Percentiles rank a stretch among this genome's conserved stretches.
Conservation (phyloP, 2,888 invertebrate species). For the Allygus modestus region DNA sequence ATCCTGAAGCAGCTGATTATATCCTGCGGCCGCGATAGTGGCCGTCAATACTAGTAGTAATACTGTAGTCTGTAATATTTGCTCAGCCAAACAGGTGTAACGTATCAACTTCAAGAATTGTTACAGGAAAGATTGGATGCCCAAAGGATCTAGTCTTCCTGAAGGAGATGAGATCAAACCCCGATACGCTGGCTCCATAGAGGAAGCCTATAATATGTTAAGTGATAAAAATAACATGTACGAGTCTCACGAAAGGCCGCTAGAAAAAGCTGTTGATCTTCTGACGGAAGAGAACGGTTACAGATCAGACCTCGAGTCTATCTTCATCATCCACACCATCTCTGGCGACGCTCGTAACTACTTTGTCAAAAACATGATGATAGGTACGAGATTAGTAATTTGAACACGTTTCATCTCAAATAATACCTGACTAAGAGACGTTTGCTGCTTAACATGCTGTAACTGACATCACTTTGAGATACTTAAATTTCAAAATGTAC, state of each 20-base stretch:
- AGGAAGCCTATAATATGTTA: not conserved
- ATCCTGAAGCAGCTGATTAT: too few species aligned
- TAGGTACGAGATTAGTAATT: not conserved
- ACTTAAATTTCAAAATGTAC: too few species aligned
- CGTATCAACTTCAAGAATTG: too few species aligned
- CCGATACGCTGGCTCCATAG: not conserved
- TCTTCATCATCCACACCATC: constrained; percentile 3
- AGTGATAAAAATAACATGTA: not conserved
- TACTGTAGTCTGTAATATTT: too few species aligned
- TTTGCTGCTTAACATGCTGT: too few species aligned
- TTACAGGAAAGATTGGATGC: constrained; percentile 1
- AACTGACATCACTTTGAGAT: too few species aligned
- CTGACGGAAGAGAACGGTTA: not conserved
- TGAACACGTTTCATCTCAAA: too few species aligned
- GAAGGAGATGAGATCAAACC: not conserved
- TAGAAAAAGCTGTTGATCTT: not conserved
- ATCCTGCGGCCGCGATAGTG: too few species aligned
- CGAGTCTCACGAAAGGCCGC: not conserved
- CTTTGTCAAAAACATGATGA: not conserved
- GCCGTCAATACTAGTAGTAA: too few species aligned
- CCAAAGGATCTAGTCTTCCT: not conserved
- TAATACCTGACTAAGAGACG: too few species aligned
- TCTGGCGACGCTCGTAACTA: not conserved
- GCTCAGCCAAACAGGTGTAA: too few species aligned
- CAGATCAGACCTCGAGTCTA: not conserved